These are phyloP conservation scores for Hedya salicella DNA, from an alignment of 2,888 invertebrate species.

Conservation along the genomic window DNA sequence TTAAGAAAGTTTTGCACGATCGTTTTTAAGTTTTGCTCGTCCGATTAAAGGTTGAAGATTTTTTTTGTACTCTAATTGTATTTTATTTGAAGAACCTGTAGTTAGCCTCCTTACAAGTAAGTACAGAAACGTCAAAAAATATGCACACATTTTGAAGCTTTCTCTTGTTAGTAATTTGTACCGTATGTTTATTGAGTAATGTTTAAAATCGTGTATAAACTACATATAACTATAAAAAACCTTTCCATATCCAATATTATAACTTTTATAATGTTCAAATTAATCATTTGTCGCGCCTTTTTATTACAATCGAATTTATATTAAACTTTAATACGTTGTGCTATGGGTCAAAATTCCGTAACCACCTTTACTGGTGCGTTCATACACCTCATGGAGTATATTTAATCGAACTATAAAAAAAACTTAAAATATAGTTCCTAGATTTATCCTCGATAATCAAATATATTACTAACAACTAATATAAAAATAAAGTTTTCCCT, in stretches of 20 bases:
- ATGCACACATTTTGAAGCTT: too few species aligned
- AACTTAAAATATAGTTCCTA: too few species aligned
- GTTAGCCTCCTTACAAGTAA: neutral
- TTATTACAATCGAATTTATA: neutral
- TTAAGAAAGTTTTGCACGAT: conserved; percentile 66
- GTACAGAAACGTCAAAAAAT: too few species aligned
- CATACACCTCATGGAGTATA: too few species aligned
- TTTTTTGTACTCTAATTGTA: conserved; percentile 10
- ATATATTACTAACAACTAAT: too few species aligned
- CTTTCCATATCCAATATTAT: too few species aligned
- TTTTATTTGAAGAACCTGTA: neutral
- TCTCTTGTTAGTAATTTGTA: too few species aligned
- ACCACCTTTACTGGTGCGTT: conserved; percentile 4
- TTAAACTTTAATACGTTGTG: neutral
- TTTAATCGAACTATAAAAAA: too few species aligned
- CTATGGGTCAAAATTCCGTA: neutral
- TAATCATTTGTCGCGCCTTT: neutral
- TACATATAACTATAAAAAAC: too few species aligned
- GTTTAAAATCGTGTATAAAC: too few species aligned
- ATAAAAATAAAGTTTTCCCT: neutral
- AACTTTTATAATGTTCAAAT: neutral
- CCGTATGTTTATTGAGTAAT: too few species aligned
- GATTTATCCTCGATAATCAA: too few species aligned
- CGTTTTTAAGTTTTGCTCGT: conserved; percentile 74
- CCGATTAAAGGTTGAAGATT: conserved; percentile 63